Percentiles rank a stretch among this genome's conserved stretches.
Conservation (phyloP, 2,888 invertebrate genomes). For the Eupithecia vulgata region DNA sequence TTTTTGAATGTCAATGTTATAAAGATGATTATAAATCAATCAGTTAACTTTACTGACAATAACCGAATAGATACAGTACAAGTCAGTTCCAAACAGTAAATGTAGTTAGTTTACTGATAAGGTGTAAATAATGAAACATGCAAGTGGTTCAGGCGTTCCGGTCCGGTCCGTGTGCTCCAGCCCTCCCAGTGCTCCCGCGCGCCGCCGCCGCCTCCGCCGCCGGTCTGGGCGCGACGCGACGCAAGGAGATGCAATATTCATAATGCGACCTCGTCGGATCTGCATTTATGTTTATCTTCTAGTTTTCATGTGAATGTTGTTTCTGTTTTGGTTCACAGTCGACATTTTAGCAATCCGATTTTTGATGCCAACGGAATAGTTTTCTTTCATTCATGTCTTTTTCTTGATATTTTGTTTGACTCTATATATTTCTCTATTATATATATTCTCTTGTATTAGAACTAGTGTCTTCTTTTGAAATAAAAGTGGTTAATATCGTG, state of each 20-base stretch:
- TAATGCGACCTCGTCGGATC: slow-evolving; percentile 53
- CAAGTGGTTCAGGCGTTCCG: slow-evolving; percentile 21
- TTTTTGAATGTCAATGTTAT: no score
- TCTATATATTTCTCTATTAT: not conserved
- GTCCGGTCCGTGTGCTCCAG: slow-evolving; percentile 30
- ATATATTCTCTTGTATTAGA: no score
- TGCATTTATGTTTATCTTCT: slow-evolving; percentile 50
- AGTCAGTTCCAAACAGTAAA: no score
- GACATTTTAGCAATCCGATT: slow-evolving; percentile 10
- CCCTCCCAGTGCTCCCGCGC: slow-evolving; percentile 32
- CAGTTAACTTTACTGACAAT: no score
- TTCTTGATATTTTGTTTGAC: not conserved
- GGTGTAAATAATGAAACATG: slow-evolving; percentile 13
- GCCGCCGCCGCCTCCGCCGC: slow-evolving; percentile 18
- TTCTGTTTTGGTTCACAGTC: slow-evolving; percentile 17
- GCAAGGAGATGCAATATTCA: slow-evolving; percentile 66
- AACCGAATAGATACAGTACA: no score
- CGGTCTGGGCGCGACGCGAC: slow-evolving; percentile 9
- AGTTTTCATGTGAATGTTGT: slow-evolving; percentile 35
- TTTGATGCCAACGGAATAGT: not conserved
- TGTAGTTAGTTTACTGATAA: not conserved
- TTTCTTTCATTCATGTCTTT: not conserved
- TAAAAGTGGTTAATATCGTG: not conserved
- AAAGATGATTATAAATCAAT: no score
- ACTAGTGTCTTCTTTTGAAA: not conserved